Percentiles rank a stretch among this genome's conserved stretches.
Conservation (phyloP, 2,888 invertebrate genomes). For the Pediacus dermestoides region DNA sequence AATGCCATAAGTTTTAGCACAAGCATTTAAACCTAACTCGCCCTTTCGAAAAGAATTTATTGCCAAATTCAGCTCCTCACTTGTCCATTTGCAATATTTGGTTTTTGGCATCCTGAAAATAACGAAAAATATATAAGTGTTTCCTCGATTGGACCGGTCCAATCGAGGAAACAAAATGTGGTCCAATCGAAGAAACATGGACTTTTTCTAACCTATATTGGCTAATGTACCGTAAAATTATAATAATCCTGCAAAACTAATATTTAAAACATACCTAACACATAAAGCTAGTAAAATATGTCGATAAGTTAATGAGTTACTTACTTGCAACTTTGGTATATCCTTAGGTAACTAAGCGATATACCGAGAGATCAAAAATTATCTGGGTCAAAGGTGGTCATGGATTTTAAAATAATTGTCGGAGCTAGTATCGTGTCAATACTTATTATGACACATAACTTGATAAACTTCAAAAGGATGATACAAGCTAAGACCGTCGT, state of each 20-base stretch:
- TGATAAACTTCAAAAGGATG: too few relatives aligned
- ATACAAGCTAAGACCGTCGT: too few relatives aligned
- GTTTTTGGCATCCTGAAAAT: conserved; percentile 9
- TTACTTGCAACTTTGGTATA: conserved; percentile 2
- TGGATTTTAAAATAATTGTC: too few relatives aligned
- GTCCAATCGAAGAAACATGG: conserved; percentile 9
- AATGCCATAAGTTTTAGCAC: conserved; percentile 5
- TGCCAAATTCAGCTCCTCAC: conserved; percentile 9
- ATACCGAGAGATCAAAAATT: too few relatives aligned
- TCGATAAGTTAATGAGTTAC: conserved; percentile 6
- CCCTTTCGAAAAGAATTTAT: conserved; percentile 11
- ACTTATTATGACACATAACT: too few relatives aligned
- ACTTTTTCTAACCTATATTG: conserved; percentile 2
- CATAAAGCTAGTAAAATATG: neutral
- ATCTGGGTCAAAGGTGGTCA: too few relatives aligned
- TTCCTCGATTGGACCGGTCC: conserved; percentile 7
- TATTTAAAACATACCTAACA: conserved; percentile 1
- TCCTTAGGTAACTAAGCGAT: conserved; percentile 6
- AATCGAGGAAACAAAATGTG: conserved; percentile 8
- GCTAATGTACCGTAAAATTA: conserved; percentile 2
- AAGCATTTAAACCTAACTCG: conserved; percentile 9
- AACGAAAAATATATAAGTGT: too few relatives aligned
- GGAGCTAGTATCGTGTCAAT: too few relatives aligned
- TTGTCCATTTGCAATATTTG: conserved; percentile 8
- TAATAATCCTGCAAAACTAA: conserved; percentile 3